Evolutionary conservation across 2,888 invertebrate genomes (phyloP).

Genomic region (Choristoneura rosaceana): DNA sequence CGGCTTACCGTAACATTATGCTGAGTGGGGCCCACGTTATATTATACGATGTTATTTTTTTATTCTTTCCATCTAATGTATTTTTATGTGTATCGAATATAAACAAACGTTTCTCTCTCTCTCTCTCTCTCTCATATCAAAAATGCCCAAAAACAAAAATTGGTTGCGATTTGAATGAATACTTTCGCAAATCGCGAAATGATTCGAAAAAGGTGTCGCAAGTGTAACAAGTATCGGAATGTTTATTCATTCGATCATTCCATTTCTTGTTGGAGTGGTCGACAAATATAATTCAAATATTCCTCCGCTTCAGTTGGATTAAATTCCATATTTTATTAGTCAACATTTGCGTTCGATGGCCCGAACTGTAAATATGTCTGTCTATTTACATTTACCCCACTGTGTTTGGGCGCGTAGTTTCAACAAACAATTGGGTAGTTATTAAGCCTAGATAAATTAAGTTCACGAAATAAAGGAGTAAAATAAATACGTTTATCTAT

Average conservation of each 20-base stretch:
- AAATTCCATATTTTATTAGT: constrained; percentile 25
- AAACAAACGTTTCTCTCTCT: no score
- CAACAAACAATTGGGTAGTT: not conserved
- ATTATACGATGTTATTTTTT: no score
- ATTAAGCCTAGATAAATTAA: not conserved
- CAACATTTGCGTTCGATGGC: constrained; percentile 13
- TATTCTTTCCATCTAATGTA: no score
- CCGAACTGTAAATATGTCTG: not conserved
- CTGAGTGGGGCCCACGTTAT: no score
- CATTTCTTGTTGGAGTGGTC: constrained; percentile 11
- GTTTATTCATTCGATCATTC: constrained; percentile 6
- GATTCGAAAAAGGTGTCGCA: not conserved
- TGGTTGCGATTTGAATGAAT: not conserved
- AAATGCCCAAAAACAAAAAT: no score
- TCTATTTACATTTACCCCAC: not conserved
- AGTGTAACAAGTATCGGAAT: not conserved
- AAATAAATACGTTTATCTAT: no score
- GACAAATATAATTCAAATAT: constrained; percentile 28
- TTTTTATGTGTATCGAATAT: no score
- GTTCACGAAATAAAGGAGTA: not conserved
- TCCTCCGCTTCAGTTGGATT: constrained; percentile 17
- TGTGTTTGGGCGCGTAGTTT: not conserved
- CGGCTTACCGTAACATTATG: no score
- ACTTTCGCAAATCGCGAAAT: not conserved
- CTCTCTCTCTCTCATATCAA: no score